Evolutionary conservation across 1,140 invertebrate species (phyloP).

Genomic region (Propsilocerus akamusi): DNA sequence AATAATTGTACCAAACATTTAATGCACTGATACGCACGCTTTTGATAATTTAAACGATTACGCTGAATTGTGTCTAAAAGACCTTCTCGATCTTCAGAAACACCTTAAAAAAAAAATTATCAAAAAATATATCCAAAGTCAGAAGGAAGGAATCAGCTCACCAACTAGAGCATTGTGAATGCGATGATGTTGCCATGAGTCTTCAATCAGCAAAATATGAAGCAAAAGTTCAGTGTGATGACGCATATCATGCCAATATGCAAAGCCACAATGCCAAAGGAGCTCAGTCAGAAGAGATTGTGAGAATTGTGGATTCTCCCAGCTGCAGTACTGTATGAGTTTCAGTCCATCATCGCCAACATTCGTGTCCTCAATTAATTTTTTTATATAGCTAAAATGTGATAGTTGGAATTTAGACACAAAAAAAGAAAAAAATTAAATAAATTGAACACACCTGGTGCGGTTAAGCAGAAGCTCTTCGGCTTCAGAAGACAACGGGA

Average conservation of each 20-base stretch:
- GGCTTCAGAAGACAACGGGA: slow-evolving; percentile 54
- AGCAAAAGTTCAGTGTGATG: slow-evolving; percentile 81
- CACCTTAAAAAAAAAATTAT: slow-evolving; percentile 28
- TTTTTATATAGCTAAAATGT: slow-evolving; percentile 69
- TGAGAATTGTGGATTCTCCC: slow-evolving; percentile 92
- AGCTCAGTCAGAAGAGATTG: slow-evolving; percentile 73
- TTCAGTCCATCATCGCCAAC: slow-evolving; percentile 77
- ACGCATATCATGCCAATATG: slow-evolving; percentile 84
- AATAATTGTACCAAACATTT: slow-evolving; percentile 87
- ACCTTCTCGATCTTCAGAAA: slow-evolving; percentile 82
- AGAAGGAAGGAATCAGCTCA: slow-evolving; percentile 13
- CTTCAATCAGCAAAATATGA: slow-evolving; percentile 74
- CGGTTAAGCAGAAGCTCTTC: slow-evolving; percentile 66
- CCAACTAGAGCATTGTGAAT: slow-evolving; percentile 84
- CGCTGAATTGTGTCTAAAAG: slow-evolving; percentile 83
- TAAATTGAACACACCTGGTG: slow-evolving; percentile 33
- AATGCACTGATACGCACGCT: slow-evolving; percentile 90
- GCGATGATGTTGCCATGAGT: slow-evolving; percentile 88
- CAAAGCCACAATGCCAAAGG: slow-evolving; percentile 85
- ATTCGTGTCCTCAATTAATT: slow-evolving; percentile 86
- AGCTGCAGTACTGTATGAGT: slow-evolving; percentile 79
- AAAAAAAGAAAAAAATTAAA: slow-evolving; percentile 2
- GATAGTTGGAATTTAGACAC: not conserved
- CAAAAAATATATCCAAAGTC: not conserved
- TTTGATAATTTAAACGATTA: slow-evolving; percentile 88